Evolutionary conservation across 2,113 vertebrate species (phyloP).

Genomic region (Syngnathoides biaculeatus): DNA sequence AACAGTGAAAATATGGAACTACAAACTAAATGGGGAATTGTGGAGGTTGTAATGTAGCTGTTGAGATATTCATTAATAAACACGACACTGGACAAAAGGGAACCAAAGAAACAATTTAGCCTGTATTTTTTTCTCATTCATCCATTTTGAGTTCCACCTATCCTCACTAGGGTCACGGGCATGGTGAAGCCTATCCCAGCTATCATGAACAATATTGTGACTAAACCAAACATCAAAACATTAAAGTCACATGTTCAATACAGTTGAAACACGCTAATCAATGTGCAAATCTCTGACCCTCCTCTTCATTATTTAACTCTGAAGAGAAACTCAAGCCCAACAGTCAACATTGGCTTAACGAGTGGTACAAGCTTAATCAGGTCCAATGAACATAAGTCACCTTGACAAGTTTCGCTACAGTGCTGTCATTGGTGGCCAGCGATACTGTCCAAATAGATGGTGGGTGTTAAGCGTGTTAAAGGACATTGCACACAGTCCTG

Average conservation of each 20-base stretch:
- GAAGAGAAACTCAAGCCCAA: conserved; percentile 55
- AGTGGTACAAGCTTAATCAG: conserved; percentile 49
- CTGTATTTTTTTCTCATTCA: no score
- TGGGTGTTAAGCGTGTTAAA: conserved; percentile 52
- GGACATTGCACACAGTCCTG: conserved; percentile 49
- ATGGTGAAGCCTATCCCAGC: no score
- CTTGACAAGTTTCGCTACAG: conserved; percentile 64
- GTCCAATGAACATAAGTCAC: conserved; percentile 67
- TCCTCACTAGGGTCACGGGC: no score
- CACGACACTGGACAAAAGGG: no score
- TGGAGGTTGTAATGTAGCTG: no score
- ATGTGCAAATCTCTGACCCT: conserved; percentile 48
- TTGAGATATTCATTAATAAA: no score
- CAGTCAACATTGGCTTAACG: conserved; percentile 71
- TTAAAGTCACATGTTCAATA: neutral
- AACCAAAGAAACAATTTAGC: no score
- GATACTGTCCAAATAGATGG: conserved; percentile 58
- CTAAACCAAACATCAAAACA: neutral
- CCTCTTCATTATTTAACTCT: conserved; percentile 61
- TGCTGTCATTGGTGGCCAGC: conserved; percentile 48
- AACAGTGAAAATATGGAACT: no score
- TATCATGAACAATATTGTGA: neutral
- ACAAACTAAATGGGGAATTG: no score
- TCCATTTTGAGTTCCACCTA: no score
- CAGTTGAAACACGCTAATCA: conserved; percentile 28